These are phyloP conservation scores for Corydoras sp. DNA, from an alignment of 2,113 vertebrate species.

Conservation along the genomic window DNA sequence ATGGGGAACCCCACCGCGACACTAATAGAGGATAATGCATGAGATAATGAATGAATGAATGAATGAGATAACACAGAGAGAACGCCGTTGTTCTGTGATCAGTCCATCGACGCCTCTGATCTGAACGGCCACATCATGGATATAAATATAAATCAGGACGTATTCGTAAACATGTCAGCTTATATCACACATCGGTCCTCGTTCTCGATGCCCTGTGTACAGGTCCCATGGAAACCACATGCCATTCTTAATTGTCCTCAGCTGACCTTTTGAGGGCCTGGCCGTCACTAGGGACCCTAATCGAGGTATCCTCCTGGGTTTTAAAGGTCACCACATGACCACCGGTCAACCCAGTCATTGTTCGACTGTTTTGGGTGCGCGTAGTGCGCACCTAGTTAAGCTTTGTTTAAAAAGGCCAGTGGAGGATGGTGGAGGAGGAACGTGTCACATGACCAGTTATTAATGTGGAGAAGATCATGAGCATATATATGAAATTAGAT, in stretches of 20 bases:
- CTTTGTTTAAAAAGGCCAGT: constrained; percentile 20
- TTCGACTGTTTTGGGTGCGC: constrained; percentile 18
- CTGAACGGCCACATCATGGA: constrained; percentile 24
- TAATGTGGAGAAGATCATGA: background rate
- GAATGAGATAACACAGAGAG: too few relatives aligned
- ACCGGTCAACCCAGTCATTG: constrained; percentile 17
- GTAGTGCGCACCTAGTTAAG: constrained; percentile 28
- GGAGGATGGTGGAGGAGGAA: background rate
- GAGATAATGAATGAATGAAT: too few relatives aligned
- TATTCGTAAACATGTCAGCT: too few relatives aligned
- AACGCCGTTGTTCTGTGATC: constrained; percentile 34
- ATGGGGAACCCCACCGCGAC: too few relatives aligned
- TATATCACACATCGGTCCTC: too few relatives aligned
- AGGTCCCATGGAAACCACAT: constrained; percentile 14
- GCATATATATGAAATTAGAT: too few relatives aligned
- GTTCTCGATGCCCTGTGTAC: background rate
- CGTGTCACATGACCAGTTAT: background rate
- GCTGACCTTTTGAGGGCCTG: constrained; percentile 15
- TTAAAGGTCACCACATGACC: constrained; percentile 32
- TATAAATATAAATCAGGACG: too few relatives aligned
- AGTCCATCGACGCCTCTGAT: constrained; percentile 30
- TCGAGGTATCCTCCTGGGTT: constrained; percentile 19
- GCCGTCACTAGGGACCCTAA: constrained; percentile 20
- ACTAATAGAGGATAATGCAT: too few relatives aligned
- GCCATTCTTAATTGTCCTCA: constrained; percentile 22